Evolutionary conservation across 2,113 vertebrate species (phyloP).

Genomic region (Megaceryle maxima): DNA sequence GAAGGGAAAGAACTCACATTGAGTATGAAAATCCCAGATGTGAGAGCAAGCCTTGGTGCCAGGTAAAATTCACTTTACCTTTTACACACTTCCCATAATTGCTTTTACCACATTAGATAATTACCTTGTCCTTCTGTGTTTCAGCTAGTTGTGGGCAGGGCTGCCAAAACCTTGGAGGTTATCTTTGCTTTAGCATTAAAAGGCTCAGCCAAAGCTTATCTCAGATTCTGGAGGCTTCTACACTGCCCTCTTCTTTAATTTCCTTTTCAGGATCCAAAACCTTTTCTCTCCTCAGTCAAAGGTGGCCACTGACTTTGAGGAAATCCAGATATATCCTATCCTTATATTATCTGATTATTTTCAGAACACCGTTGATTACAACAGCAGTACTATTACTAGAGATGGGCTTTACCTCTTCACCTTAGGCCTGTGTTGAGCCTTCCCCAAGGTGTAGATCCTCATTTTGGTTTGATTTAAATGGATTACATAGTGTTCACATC

Average conservation of each 20-base stretch:
- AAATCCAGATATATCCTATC: not conserved
- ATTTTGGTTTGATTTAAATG: not conserved
- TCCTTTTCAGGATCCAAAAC: not conserved
- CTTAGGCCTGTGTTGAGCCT: not conserved
- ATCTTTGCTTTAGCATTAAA: conserved; percentile 48
- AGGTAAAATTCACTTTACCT: conserved; percentile 47
- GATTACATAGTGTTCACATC: not conserved
- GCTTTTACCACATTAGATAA: conserved; percentile 55
- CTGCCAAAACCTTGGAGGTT: conserved; percentile 52
- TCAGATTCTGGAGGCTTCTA: conserved; percentile 50
- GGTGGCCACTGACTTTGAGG: not conserved
- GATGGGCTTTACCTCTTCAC: not conserved
- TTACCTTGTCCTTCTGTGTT: conserved; percentile 56
- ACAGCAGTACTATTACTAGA: not conserved
- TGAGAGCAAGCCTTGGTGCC: not conserved
- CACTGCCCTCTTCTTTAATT: not conserved
- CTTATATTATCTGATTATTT: not conserved
- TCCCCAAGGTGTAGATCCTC: not conserved
- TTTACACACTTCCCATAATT: conserved; percentile 56
- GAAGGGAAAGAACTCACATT: not conserved
- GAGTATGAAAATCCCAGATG: not conserved
- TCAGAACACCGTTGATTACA: not conserved
- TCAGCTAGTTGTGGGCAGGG: conserved; percentile 37
- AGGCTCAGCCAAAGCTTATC: conserved; percentile 50
- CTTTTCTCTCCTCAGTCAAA: not conserved